phyloP scores from a whole-genome alignment of 1,140 invertebrate genomes.

The Amphibalanus amphitrite region DNA sequence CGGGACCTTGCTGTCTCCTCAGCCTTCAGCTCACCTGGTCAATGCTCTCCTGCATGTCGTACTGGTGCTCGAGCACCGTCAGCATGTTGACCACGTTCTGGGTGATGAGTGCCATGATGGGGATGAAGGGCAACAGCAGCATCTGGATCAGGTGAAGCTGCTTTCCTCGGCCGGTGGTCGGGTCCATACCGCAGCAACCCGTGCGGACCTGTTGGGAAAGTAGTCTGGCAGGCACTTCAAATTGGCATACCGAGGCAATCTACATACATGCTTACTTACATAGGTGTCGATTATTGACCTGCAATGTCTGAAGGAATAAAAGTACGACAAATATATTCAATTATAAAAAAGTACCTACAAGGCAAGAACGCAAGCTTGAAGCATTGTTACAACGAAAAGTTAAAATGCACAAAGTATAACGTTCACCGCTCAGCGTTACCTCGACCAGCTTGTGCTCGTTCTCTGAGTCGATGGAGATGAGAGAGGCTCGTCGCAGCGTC shows the following conservation, averaged over 20 bases:
- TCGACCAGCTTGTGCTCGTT: conserved; percentile 16
- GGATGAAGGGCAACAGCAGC: conserved; percentile 13
- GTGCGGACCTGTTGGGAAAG: background rate
- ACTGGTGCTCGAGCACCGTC: conserved; percentile 13
- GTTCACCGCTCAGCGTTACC: too few species aligned
- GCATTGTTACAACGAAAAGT: too few species aligned
- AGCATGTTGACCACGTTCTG: conserved; percentile 15
- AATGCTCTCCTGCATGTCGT: conserved; percentile 11
- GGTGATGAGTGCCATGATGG: conserved; percentile 15
- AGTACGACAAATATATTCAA: too few species aligned
- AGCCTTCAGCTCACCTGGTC: background rate
- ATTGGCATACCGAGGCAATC: too few species aligned
- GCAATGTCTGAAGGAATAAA: too few species aligned
- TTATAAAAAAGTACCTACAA: too few species aligned
- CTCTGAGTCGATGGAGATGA: conserved; percentile 15
- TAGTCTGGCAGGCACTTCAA: too few species aligned
- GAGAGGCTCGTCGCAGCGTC: conserved; percentile 9
- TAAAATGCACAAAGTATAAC: too few species aligned
- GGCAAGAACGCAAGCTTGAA: too few species aligned
- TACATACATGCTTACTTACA: background rate
- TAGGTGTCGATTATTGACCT: background rate
- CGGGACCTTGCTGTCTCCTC: background rate
- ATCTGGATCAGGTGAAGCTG: conserved; percentile 12
- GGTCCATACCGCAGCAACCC: conserved; percentile 10
- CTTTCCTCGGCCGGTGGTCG: conserved; percentile 9